Evolutionary conservation across 2,888 invertebrate genomes (phyloP).

Genomic region (Drosophila peninsularis): DNA sequence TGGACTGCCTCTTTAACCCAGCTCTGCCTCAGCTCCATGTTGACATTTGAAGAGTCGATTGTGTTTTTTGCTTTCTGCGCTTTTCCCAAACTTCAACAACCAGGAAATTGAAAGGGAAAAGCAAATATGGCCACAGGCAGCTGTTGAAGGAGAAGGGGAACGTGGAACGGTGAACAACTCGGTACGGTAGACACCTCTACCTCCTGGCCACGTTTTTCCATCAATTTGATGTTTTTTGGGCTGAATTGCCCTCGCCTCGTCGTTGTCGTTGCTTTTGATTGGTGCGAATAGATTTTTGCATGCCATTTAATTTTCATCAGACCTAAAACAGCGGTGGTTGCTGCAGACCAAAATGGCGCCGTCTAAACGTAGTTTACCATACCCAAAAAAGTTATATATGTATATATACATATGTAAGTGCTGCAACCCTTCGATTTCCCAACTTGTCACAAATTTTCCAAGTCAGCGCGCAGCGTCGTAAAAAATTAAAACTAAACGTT

Average conservation of each 20-base stretch:
- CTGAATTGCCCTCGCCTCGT: constrained; percentile 8
- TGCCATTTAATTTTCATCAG: constrained; percentile 60
- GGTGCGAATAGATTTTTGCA: constrained; percentile 68
- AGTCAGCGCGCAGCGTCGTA: constrained; percentile 56
- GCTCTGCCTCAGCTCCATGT: constrained; percentile 12
- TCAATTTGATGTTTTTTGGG: constrained; percentile 19
- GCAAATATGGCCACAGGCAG: constrained; percentile 72
- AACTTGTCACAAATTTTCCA: constrained; percentile 72
- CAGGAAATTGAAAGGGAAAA: constrained; percentile 81
- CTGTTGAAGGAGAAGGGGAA: neutral
- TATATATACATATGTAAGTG: neutral
- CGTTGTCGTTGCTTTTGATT: constrained; percentile 53
- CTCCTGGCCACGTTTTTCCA: constrained; percentile 32
- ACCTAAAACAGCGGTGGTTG: constrained; percentile 56
- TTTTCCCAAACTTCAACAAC: constrained; percentile 55
- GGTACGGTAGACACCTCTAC: constrained; percentile 28
- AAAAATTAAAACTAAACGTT: constrained; percentile 51
- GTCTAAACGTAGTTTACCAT: constrained; percentile 44
- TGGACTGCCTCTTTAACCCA: neutral
- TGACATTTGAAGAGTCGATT: constrained; percentile 62
- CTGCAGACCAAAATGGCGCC: constrained; percentile 61
- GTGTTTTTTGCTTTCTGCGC: constrained; percentile 22
- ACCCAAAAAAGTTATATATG: neutral
- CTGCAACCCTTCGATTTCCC: constrained; percentile 61
- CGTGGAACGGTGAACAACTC: neutral